A percentile compares a stretch with the other conserved stretches of the same genome.
These are phyloP conservation scores for Rhea americana DNA, from an alignment of 2,113 vertebrate species.

Conservation along the genomic window DNA sequence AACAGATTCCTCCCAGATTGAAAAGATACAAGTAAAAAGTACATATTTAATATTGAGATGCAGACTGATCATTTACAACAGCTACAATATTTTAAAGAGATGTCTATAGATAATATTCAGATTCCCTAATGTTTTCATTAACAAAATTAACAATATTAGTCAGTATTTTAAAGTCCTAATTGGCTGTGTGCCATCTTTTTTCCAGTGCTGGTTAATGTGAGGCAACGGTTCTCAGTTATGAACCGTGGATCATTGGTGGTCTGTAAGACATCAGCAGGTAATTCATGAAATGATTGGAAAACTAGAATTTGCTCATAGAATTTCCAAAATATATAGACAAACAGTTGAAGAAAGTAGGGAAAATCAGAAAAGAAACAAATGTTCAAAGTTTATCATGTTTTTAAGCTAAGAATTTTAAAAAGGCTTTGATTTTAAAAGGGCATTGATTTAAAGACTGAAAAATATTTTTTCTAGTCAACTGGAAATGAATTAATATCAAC, in stretches of 20 bases:
- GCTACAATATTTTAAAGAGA: background rate
- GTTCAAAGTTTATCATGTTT: background rate
- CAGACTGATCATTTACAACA: background rate
- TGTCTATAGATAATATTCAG: background rate
- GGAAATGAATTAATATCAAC: background rate
- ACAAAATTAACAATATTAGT: constrained; percentile 5
- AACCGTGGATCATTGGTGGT: background rate
- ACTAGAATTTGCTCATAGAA: background rate
- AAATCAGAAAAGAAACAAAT: background rate
- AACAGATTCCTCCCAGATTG: background rate
- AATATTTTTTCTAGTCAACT: background rate
- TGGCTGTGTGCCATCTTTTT: background rate
- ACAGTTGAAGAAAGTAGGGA: background rate
- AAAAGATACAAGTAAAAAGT: constrained; percentile 5
- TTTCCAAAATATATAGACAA: background rate
- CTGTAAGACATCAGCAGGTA: background rate
- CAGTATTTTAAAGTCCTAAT: background rate
- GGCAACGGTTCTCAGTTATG: background rate
- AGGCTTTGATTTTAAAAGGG: background rate
- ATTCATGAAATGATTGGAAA: background rate
- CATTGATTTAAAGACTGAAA: background rate
- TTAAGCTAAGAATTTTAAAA: background rate
- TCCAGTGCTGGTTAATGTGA: background rate
- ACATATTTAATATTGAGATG: background rate
- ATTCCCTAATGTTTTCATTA: background rate